Base-by-base conservation (phyloP, 1,140 invertebrate species). In the Neuroterus valhalla region DNA sequence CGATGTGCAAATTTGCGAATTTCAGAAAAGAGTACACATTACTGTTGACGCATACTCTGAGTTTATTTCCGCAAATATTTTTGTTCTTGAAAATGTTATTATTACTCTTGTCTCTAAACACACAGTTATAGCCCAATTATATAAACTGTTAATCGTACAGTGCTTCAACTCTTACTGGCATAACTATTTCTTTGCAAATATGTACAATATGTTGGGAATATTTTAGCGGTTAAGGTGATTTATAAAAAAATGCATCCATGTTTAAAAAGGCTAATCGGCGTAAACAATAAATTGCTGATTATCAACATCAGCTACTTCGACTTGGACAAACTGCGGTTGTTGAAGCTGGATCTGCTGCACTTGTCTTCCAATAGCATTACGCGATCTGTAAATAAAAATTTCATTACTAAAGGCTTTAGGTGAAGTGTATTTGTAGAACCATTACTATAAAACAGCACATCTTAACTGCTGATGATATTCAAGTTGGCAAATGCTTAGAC, bases 231-330 rank as follows among this genome's bases (percentile, higher is more conserved):
- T 86, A 89, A 81, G 85, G 89, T 87, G 86, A 78, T 89, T 85
- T 82, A 88, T 89, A 87, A 82, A 84, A 84, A 78, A 62, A 81
- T 84, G 83, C 81, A 77, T 84, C 84, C 75, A 74, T 82, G 78
- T 80, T 91, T 81, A 87, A 85, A 84, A 88, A 86, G 81, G 90
- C 88, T 93, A 94, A 90, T 94, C 93, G 48, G 93, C 92, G 85
- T 94, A 94, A 45, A 94, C 93, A 80, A 94, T 94, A 81, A 94
- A 94, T 82, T 93, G 92, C 84, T 93, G 92, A 83, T 92, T 92
- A 75, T 93, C 92, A 55, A 91, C 89, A 82, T 92, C 91, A 23
- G 91, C 90, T 67, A 92, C 91, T 86, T 94, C 93, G 52, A 94
- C 93, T 87, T 94, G 93, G 55, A 94, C 93, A 85, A 92, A 94